Evolutionary conservation across 1,140 invertebrate genomes (phyloP), one percentile per base, ranked within the genome.

Genomic region (Ips typographus): DNA sequence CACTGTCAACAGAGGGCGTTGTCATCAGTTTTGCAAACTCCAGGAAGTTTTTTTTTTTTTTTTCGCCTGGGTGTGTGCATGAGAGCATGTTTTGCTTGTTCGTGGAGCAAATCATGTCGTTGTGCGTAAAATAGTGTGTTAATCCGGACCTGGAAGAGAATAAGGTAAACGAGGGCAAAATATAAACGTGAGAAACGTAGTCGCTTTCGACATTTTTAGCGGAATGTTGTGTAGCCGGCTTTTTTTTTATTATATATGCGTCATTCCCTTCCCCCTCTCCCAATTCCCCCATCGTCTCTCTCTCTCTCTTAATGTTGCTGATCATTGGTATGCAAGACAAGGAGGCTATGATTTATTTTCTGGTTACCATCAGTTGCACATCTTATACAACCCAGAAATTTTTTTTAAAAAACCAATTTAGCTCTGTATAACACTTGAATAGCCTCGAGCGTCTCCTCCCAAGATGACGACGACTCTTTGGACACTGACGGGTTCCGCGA

Each of bases 391-490:
- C 44, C n/a, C n/a, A 55, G 5, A n/a, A 55, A 2, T 55, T 36
- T 55, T 55, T 6, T 37, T 39, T 40, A 40, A 64, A 55, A 55
- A 55, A 5, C 37, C 37, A 55, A 51, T 42, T 38, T 55, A 2
- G 2, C 7, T 43, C 40, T 64, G 37, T 39, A 43, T 40, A 64
- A 59, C 36, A 61, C 53, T 40, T 36, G 5, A 59, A 41, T 52
- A 77, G 75, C 76, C 72, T 74, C 80, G 60, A 80, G 78, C 72
- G 81, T 81, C 60, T 83, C 82, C 55, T 80, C 82, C 64, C 82
- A 84, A 77, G 83, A 83, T 73, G 83, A 83, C 75, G 83, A 83
- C 75, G 83, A 83, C 71, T 83, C 83, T 40, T 74, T 84, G 79
- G 83, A 84, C 74, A 82, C 82, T 44, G 83, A 84, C 73, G 82